Evolutionary conservation across 2,113 vertebrate species (phyloP).

Genomic region (Accipiter virgatus): DNA sequence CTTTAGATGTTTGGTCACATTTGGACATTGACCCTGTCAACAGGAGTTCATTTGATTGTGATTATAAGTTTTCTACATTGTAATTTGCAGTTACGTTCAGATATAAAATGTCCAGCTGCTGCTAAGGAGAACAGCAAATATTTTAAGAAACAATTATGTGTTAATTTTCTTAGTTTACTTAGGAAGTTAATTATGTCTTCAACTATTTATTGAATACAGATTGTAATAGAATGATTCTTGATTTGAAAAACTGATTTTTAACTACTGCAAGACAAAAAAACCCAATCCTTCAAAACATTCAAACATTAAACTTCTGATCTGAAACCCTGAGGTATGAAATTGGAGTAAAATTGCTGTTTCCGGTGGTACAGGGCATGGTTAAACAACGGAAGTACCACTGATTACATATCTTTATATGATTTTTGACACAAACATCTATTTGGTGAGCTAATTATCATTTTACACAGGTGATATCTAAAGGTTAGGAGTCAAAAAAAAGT

Average conservation of each 20-base stretch:
- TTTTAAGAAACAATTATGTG: not conserved
- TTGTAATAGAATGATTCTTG: not conserved
- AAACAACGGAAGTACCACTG: not conserved
- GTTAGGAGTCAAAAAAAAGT: not conserved
- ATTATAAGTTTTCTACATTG: not conserved
- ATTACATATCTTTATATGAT: not conserved
- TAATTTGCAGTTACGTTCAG: not conserved
- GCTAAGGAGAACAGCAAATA: not conserved
- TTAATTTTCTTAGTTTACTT: not conserved
- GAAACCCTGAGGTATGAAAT: not conserved
- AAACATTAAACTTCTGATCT: not conserved
- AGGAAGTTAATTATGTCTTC: not conserved
- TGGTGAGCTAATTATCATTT: not conserved
- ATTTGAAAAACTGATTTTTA: not conserved
- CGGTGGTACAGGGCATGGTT: not conserved
- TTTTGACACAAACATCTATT: not conserved
- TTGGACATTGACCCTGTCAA: not conserved
- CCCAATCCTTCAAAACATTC: not conserved
- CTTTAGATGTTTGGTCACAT: not conserved
- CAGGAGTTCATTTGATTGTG: not conserved
- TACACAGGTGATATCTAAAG: not conserved
- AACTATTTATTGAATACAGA: not conserved
- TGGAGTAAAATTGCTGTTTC: not conserved
- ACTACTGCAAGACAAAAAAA: not conserved
- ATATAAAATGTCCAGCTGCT: not conserved